phyloP scores from a whole-genome alignment of 2,113 vertebrate species.

The Microcebus tavaratra region DNA sequence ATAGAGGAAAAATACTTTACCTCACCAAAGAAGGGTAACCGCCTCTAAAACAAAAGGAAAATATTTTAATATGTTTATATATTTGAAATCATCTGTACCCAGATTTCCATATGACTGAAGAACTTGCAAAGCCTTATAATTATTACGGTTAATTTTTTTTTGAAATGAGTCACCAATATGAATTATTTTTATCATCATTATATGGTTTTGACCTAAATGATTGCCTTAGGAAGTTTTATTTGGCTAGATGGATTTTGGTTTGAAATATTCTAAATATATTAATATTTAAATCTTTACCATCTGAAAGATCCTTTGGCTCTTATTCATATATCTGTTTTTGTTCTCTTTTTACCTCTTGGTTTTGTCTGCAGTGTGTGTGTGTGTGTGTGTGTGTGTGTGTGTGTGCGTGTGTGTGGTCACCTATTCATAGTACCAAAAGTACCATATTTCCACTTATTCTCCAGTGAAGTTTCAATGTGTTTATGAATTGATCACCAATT shows the following conservation, averaged over 20 bases:
- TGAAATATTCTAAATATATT: neutral
- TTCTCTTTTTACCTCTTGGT: neutral
- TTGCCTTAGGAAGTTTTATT: neutral
- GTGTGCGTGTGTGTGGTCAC: neutral
- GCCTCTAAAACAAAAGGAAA: slow-evolving; percentile 44
- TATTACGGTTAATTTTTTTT: neutral
- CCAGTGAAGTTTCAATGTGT: neutral
- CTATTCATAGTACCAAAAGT: neutral
- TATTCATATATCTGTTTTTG: neutral
- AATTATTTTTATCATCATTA: neutral
- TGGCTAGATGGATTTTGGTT: neutral
- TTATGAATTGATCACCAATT: neutral
- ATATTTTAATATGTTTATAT: neutral
- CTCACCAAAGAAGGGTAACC: neutral
- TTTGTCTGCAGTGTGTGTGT: neutral
- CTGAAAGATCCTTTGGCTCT: neutral
- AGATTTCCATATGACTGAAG: neutral
- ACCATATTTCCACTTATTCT: neutral
- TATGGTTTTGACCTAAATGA: neutral
- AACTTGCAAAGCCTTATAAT: neutral
- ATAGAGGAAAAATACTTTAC: slow-evolving; percentile 14
- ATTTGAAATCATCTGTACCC: neutral
- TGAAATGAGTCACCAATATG: neutral
- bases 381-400: no score
- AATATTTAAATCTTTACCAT: neutral